These are phyloP conservation scores for Aphrocallistes beatrix DNA, from an alignment of 37 sponge, comb jelly and placozoan genomes.

Conservation along the genomic window DNA sequence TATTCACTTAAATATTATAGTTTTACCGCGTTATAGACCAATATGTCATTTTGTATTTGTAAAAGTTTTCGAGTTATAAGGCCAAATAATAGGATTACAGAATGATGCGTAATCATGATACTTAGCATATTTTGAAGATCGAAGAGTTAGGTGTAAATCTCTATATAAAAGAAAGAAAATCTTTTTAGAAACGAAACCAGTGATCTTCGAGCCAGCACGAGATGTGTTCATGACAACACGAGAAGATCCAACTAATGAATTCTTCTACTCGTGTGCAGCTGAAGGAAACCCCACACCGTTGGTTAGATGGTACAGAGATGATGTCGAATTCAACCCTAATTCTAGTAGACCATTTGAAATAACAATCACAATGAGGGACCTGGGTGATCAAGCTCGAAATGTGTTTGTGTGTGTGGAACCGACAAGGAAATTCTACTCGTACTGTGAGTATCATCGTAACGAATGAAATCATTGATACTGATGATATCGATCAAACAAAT, in stretches of 20 bases:
- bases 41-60: no score
- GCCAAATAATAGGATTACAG: no score
- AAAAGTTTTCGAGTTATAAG: no score
- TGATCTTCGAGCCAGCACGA: background rate
- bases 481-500: background rate
- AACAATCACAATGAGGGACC: background rate
- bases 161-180: background rate
- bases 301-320: background rate
- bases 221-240: background rate
- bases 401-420: no score
- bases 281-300: background rate
- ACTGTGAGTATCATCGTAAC: background rate
- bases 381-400: no score
- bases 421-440: background rate
- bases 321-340: no score
- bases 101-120: no score
- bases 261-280: background rate
- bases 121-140: background rate
- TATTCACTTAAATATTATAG: no score
- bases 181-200: background rate
- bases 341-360: background rate
- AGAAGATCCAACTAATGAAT: background rate
- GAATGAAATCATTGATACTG: background rate
- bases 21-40: no score
- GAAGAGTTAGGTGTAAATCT: background rate